Percentiles rank a stretch among this genome's conserved stretches.
These are phyloP conservation scores for Embiotoca jacksoni DNA, from an alignment of 2,113 vertebrate species.

Conservation along the genomic window DNA sequence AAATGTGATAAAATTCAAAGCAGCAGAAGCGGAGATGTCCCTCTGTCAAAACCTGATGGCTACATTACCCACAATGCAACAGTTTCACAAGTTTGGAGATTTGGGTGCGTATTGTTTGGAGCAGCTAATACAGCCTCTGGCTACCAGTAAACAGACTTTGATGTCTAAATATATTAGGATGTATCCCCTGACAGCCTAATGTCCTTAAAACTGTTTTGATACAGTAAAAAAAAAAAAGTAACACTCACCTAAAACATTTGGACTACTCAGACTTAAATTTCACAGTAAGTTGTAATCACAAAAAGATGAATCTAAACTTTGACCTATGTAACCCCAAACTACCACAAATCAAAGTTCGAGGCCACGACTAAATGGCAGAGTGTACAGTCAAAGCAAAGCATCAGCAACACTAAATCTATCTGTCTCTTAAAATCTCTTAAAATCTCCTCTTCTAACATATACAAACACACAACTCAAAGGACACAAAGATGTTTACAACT, in stretches of 20 bases:
- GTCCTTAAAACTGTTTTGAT: background rate
- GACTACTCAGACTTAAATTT: background rate
- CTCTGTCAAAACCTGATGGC: background rate
- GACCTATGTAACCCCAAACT: background rate
- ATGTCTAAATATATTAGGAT: background rate
- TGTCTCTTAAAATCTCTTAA: slow-evolving; percentile 31
- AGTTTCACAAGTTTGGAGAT: too few relatives aligned
- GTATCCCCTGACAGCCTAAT: background rate
- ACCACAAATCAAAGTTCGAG: background rate
- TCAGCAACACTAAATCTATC: slow-evolving; percentile 17
- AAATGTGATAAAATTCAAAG: background rate
- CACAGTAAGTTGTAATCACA: background rate
- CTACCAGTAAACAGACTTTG: background rate
- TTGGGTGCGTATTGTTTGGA: too few relatives aligned
- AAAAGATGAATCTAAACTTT: background rate
- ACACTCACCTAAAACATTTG: background rate
- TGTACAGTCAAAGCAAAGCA: slow-evolving; percentile 25
- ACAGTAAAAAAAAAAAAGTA: background rate
- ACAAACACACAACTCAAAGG: slow-evolving; percentile 35
- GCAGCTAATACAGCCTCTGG: too few relatives aligned
- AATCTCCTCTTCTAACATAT: slow-evolving; percentile 34
- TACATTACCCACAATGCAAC: background rate
- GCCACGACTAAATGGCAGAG: background rate
- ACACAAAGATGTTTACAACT: slow-evolving; percentile 62
- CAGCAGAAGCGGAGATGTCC: background rate